Evolutionary conservation across 2,888 invertebrate species (phyloP).

Genomic region (Blastobasis lacticolella): DNA sequence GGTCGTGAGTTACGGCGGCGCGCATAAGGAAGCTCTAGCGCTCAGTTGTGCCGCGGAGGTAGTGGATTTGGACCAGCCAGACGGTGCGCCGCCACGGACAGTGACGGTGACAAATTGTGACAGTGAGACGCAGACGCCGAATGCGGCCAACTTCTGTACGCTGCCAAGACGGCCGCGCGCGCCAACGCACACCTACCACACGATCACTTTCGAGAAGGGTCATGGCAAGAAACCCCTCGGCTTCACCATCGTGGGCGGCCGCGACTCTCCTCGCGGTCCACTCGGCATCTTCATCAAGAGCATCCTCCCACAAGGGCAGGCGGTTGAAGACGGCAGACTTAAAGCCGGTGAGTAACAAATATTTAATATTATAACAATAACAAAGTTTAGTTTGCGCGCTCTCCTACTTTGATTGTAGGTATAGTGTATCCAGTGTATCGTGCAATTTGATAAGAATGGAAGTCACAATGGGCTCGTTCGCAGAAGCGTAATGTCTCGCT

Average conservation of each 20-base stretch:
- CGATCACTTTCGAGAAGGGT: conserved; percentile 85
- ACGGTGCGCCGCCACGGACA: conserved; percentile 38
- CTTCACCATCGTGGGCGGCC: conserved; percentile 92
- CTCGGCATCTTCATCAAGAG: conserved; percentile 91
- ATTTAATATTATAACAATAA: background rate
- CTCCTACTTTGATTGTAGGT: conserved; percentile 11
- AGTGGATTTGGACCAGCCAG: conserved; percentile 57
- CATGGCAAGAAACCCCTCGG: conserved; percentile 88
- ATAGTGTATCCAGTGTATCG: conserved; percentile 19
- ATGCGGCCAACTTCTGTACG: conserved; percentile 80
- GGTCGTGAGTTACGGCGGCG: conserved; percentile 71
- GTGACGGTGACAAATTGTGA: conserved; percentile 51
- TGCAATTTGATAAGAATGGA: conserved; percentile 47
- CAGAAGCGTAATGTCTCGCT: conserved; percentile 28
- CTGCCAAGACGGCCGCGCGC: conserved; percentile 81
- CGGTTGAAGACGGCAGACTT: conserved; percentile 87
- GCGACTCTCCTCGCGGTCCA: conserved; percentile 88
- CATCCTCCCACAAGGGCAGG: conserved; percentile 87
- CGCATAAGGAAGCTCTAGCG: conserved; percentile 54
- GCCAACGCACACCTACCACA: conserved; percentile 80
- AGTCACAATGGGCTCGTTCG: conserved; percentile 34
- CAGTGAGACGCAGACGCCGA: conserved; percentile 54
- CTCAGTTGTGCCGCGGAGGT: conserved; percentile 59
- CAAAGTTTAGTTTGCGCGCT: background rate
- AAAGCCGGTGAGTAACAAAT: conserved; percentile 77